Evolutionary conservation across 2,797 vertebrate genomes (phyloP).

Genomic region (Hemibagrus guttatus): DNA sequence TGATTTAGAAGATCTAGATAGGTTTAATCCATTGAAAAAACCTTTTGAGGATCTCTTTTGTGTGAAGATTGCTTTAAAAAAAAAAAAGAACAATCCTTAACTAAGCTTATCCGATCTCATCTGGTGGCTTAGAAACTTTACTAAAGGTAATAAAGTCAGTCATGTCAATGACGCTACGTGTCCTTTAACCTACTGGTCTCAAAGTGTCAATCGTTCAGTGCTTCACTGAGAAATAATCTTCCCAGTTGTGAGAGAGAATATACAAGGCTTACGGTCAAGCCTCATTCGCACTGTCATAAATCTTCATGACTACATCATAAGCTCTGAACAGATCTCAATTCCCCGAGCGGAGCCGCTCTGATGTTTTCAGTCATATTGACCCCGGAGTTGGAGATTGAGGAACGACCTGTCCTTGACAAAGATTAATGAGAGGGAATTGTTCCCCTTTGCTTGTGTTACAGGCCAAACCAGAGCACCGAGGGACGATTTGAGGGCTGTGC

Average conservation of each 20-base stretch:
- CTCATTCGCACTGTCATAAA: slow-evolving; percentile 9
- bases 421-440: slow-evolving; percentile 38
- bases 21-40: background rate
- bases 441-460: slow-evolving; percentile 38
- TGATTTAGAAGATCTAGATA: background rate
- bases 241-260: background rate
- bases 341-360: background rate
- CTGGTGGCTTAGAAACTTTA: background rate
- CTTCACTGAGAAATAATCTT: slow-evolving; percentile 17
- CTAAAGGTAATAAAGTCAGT: background rate
- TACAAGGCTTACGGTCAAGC: slow-evolving; percentile 19
- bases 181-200: slow-evolving; percentile 2
- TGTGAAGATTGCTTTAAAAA: background rate
- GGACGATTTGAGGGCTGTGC: slow-evolving; percentile 14
- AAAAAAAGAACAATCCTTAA: no score
- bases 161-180: background rate
- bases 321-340: slow-evolving; percentile 24
- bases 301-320: slow-evolving; percentile 33
- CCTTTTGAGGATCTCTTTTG: background rate
- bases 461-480: slow-evolving; percentile 21
- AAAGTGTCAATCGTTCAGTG: slow-evolving; percentile 6
- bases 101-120: background rate
- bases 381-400: slow-evolving; percentile 23
- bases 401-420: slow-evolving; percentile 27
- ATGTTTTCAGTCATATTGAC: slow-evolving; percentile 27